phyloP scores from a whole-genome alignment of 2,797 vertebrate genomes.

The Strix occidentalis region DNA sequence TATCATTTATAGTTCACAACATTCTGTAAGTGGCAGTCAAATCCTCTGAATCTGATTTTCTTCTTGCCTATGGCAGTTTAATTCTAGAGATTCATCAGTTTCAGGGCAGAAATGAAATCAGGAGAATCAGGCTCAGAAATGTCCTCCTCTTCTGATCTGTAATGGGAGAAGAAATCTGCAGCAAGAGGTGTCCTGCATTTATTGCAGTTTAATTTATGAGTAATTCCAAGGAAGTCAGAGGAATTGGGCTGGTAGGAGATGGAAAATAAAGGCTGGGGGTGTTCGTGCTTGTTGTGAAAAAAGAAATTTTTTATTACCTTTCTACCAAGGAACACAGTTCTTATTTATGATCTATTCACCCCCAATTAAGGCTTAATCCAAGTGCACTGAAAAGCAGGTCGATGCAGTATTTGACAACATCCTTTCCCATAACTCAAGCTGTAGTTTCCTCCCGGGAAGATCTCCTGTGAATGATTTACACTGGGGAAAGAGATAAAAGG shows the following conservation, averaged over 20 bases:
- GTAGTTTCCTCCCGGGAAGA: constrained; percentile 56
- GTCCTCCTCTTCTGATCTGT: background rate
- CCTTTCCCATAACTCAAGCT: constrained; percentile 53
- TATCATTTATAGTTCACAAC: background rate
- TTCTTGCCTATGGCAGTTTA: background rate
- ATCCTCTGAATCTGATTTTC: background rate
- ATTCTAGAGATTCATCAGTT: background rate
- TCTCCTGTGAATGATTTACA: background rate
- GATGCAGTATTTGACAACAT: constrained; percentile 70
- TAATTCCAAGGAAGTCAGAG: background rate
- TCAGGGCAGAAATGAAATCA: background rate
- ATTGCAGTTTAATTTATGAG: background rate
- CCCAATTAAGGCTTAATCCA: background rate
- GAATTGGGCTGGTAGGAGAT: background rate
- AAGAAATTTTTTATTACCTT: background rate
- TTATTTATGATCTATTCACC: background rate
- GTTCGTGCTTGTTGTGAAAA: background rate
- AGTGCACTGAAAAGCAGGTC: constrained; percentile 61
- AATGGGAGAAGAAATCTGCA: background rate
- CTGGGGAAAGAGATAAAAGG: background rate
- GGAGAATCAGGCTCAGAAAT: background rate
- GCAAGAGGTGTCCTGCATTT: background rate
- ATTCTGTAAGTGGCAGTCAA: background rate
- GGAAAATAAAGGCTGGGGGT: background rate
- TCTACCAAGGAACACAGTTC: background rate